These are phyloP conservation scores for Sylvietta virens DNA, from an alignment of 2,113 vertebrate genomes.

Conservation along the genomic window DNA sequence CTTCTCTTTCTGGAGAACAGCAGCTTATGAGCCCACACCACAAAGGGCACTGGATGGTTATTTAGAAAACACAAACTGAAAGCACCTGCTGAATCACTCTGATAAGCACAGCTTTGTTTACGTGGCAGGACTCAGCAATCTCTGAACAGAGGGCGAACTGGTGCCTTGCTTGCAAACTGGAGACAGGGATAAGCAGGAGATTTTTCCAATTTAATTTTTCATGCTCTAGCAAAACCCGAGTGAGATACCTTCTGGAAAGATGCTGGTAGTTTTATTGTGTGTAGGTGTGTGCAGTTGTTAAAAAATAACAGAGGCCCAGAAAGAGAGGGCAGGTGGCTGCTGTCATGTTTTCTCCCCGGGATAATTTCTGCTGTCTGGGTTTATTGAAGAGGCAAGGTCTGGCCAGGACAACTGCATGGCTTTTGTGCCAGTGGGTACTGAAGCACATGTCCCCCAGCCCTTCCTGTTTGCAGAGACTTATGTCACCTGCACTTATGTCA, in stretches of 20 bases:
- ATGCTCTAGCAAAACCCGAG: not conserved
- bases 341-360: not conserved
- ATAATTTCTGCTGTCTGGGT: not conserved
- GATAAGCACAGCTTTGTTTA: not conserved
- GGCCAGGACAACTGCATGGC: not conserved
- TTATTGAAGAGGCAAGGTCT: not conserved
- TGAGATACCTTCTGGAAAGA: not conserved
- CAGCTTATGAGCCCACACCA: not conserved
- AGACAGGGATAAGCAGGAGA: not conserved
- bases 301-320: not conserved
- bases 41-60: not conserved
- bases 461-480: not conserved
- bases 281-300: not conserved
- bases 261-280: not conserved
- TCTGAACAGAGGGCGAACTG: not conserved
- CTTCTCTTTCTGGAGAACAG: not conserved
- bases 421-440: not conserved
- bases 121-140: not conserved
- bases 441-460: fast-evolving
- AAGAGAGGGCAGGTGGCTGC: not conserved
- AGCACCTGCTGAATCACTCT: not conserved
- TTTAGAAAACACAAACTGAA: not conserved
- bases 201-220: not conserved
- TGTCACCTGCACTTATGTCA: not conserved
- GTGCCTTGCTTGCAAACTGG: not conserved